Base-by-base conservation (phyloP, 2,113 vertebrate species). In the Aramus guarauna region DNA sequence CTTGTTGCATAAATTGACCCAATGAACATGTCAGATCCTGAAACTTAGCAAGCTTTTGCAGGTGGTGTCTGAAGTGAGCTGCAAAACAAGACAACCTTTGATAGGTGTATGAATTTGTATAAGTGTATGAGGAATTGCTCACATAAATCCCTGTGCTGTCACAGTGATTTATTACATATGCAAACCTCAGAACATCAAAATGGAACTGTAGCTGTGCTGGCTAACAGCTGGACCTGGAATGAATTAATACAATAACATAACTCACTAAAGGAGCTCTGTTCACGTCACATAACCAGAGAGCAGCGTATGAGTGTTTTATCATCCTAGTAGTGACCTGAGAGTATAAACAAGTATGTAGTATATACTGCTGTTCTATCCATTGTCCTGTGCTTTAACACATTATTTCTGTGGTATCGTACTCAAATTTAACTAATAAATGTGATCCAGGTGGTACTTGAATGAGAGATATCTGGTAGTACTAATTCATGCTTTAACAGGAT, bases 21-120 rank as follows among this genome's bases (percentile, higher is more conserved):
- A 48, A 52, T 30, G 83, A 83, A 67, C 47, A 21, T 75, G 59
- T 76, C 63, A 91, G 72, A 84, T 94, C 68, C 43, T 95, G 91
- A 91, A 94, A 84, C 23, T 55, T 72, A 64, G 64, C 22, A 88
- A 88, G 52, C 21, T 82, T 87, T 96, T 88, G 59, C 75, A 90
- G 80, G 56, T 88, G 68, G 37, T 47, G 27, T 69, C 74, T 94
- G 85, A 92, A 86, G 20, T 39, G 24, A 94, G 50, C 88, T 91
- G 75, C 92, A 78, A 91, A 95, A 92, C 55, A 86, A 77, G 78
- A 90, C 75, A 83, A 64, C 39, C 76, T 96, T 93, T 96, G 88
- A 92, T 84, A 81, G 75, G 30, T 58, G 39, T 92, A 41, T 81
- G 91, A 80, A 80, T 94, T 95, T 86, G 73, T 91, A 9, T 81